Conservation (phyloP, 2,113 vertebrate species). For the Strigops habroptila region DNA sequence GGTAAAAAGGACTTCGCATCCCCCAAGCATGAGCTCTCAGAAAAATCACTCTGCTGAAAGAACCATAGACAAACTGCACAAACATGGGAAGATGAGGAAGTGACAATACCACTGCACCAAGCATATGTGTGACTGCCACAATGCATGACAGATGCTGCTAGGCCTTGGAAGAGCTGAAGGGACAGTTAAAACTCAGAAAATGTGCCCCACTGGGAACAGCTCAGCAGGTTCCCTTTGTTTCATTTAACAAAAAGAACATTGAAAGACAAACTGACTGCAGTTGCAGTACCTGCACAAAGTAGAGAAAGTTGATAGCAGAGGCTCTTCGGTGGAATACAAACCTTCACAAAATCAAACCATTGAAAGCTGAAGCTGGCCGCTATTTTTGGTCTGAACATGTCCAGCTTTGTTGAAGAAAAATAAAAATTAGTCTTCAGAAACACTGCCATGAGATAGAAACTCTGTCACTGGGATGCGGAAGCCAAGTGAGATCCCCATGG, state of each 20-base stretch:
- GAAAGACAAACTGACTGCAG: background rate
- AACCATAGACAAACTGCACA: background rate
- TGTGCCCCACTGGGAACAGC: rapidly evolving
- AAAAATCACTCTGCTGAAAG: background rate
- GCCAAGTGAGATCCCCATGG: rapidly evolving
- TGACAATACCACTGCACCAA: background rate
- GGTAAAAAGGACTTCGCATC: background rate
- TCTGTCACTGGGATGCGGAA: background rate
- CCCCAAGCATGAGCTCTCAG: background rate
- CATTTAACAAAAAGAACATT: background rate
- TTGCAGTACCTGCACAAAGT: background rate
- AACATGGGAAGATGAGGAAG: background rate
- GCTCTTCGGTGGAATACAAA: background rate
- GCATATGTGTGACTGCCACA: rapidly evolving
- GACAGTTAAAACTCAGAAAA: background rate
- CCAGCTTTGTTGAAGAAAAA: background rate
- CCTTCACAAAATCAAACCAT: background rate
- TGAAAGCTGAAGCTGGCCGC: background rate
- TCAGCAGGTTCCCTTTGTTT: background rate
- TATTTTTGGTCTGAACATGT: background rate
- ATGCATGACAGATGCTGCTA: background rate
- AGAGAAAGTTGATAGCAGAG: background rate
- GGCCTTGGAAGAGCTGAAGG: background rate
- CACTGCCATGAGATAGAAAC: background rate
- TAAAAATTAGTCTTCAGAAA: background rate